phyloP scores from a whole-genome alignment of 2,888 invertebrate genomes.

The Cheilosia grossa region DNA sequence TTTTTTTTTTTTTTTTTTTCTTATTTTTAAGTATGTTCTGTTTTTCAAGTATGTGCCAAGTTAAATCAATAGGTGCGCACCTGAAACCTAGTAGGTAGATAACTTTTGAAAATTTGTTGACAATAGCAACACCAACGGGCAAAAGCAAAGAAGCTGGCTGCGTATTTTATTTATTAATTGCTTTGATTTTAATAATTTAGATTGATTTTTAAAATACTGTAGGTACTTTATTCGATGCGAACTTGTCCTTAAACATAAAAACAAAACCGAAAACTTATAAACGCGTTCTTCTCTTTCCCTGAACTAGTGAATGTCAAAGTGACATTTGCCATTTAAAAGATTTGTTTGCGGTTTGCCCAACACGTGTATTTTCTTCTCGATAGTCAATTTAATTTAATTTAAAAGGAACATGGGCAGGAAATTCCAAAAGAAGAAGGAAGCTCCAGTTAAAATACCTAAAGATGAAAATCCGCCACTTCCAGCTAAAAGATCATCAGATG shows the following conservation, averaged over 20 bases:
- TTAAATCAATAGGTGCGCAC: no score
- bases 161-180: no score
- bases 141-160: no score
- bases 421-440: conserved; percentile 77
- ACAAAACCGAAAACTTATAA: background rate
- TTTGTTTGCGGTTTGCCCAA: conserved; percentile 38
- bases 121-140: no score
- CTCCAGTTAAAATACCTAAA: conserved; percentile 81
- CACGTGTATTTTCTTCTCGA: conserved; percentile 49
- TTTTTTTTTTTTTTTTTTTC: no score
- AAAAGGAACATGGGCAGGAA: conserved; percentile 78
- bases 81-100: no score
- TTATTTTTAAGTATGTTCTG: no score
- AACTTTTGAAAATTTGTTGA: no score
- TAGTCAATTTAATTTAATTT: conserved; percentile 1
- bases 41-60: no score
- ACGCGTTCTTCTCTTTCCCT: background rate
- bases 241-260: background rate
- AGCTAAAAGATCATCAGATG: conserved; percentile 88
- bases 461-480: conserved; percentile 84
- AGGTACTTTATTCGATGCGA: no score
- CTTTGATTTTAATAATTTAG: no score
- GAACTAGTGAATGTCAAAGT: conserved; percentile 5
- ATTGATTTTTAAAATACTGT: no score
- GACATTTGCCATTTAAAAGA: conserved; percentile 31